These are phyloP conservation scores for Takifugu bimaculatus DNA, from an alignment of 2,113 vertebrate species.

Conservation along the genomic window DNA sequence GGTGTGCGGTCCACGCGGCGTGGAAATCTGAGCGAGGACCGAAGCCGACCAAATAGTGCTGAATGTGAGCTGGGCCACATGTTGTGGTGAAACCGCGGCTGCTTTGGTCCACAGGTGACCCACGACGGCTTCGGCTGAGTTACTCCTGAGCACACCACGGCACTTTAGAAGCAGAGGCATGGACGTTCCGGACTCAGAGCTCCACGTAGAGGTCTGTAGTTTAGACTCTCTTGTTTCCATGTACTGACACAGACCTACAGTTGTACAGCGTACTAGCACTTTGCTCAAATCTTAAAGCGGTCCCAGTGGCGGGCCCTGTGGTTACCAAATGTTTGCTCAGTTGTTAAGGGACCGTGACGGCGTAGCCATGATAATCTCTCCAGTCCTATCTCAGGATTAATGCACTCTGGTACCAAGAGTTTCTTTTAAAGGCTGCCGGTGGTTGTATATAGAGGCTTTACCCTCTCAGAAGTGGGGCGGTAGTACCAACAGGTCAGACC, in stretches of 20 bases:
- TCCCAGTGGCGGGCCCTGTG: constrained; percentile 4
- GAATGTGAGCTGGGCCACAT: constrained; percentile 1
- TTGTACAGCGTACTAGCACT: constrained; percentile 19
- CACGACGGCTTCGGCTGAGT: constrained; percentile 9
- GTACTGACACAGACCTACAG: constrained; percentile 22
- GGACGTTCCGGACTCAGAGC: constrained; percentile 18
- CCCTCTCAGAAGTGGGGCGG: constrained; percentile 9
- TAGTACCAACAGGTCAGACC: constrained; percentile 52
- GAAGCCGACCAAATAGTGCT: constrained; percentile 4
- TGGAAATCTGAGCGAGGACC: no score
- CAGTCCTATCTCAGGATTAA: constrained; percentile 72
- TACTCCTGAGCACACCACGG: constrained; percentile 6
- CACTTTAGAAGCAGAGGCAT: constrained; percentile 1
- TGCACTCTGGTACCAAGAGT: constrained; percentile 66
- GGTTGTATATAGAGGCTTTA: constrained; percentile 26
- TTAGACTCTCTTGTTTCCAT: constrained; percentile 19
- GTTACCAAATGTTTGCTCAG: constrained; percentile 41
- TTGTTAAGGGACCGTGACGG: constrained; percentile 36
- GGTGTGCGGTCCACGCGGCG: no score
- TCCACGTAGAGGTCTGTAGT: constrained; percentile 33
- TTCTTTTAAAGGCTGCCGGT: constrained; percentile 50
- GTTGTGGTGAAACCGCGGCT: not conserved
- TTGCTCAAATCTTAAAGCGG: constrained; percentile 21
- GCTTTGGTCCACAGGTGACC: not conserved
- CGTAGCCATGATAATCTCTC: constrained; percentile 42